A percentile compares a stretch with the other conserved stretches of the same genome.
phyloP scores from a whole-genome alignment of 2,888 invertebrate genomes.

The Eupithecia exiguata region DNA sequence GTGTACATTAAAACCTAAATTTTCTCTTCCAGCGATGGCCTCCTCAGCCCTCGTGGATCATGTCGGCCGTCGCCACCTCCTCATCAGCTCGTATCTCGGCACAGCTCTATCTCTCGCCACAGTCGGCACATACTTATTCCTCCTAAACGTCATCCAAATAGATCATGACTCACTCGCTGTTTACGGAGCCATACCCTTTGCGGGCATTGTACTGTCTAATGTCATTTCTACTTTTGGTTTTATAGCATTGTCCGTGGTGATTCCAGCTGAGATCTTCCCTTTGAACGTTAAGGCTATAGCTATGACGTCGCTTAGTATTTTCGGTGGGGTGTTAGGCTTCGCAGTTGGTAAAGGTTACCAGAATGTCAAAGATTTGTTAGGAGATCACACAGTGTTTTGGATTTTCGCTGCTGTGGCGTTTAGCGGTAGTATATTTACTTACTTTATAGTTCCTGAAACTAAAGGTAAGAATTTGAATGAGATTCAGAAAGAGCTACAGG shows the following conservation, averaged over 20 bases:
- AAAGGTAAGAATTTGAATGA: slow-evolving; percentile 79
- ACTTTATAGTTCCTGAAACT: slow-evolving; percentile 77
- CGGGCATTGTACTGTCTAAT: slow-evolving; percentile 62
- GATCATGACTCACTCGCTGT: slow-evolving; percentile 29
- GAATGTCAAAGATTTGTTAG: slow-evolving; percentile 66
- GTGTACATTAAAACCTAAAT: neutral
- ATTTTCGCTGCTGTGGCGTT: slow-evolving; percentile 73
- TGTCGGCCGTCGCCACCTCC: slow-evolving; percentile 69
- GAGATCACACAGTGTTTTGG: slow-evolving; percentile 72
- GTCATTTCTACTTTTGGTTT: slow-evolving; percentile 66
- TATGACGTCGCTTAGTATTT: slow-evolving; percentile 71
- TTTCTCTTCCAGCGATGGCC: slow-evolving; percentile 52
- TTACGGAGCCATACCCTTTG: slow-evolving; percentile 59
- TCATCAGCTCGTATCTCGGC: slow-evolving; percentile 64
- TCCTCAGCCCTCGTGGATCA: slow-evolving; percentile 57
- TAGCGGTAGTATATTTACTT: slow-evolving; percentile 68
- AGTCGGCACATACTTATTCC: slow-evolving; percentile 63
- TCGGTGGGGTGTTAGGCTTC: slow-evolving; percentile 73
- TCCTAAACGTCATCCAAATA: slow-evolving; percentile 49
- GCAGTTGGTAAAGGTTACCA: slow-evolving; percentile 74
- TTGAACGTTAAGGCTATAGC: slow-evolving; percentile 79
- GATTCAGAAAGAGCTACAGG: slow-evolving; percentile 77
- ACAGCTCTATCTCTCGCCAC: slow-evolving; percentile 51
- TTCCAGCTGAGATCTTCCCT: slow-evolving; percentile 81
- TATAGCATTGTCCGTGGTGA: slow-evolving; percentile 71